Evolutionary conservation across 2,888 invertebrate species (phyloP).

Genomic region (Tanytarsus gracilentus): DNA sequence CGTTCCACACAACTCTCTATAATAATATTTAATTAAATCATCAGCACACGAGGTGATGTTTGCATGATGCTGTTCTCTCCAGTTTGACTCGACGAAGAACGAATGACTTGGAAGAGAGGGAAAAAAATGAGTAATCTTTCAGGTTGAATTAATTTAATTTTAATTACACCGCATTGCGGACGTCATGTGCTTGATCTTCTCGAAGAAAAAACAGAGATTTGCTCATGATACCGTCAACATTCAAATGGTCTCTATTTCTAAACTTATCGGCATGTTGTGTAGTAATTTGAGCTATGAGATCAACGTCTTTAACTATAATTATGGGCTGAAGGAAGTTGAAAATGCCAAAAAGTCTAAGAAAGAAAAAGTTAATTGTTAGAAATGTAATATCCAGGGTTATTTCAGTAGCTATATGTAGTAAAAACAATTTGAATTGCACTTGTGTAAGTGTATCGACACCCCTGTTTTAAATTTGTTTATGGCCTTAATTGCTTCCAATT

Average conservation of each 20-base stretch:
- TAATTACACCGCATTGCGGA: background rate
- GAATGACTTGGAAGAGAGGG: background rate
- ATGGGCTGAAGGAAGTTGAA: background rate
- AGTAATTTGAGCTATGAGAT: conserved; percentile 2
- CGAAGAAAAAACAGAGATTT: background rate
- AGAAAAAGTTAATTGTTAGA: no score
- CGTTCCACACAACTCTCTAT: background rate
- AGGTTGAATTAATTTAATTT: background rate
- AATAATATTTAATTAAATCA: background rate
- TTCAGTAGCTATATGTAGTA: no score
- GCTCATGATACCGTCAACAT: background rate
- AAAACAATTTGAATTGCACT: no score
- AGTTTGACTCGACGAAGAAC: background rate
- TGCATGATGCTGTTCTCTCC: background rate
- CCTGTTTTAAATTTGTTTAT: no score
- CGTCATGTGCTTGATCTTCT: background rate
- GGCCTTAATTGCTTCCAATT: no score
- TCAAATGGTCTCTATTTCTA: background rate
- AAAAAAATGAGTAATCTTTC: background rate
- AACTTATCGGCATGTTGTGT: background rate
- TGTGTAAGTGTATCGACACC: no score
- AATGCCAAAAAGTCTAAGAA: conserved; percentile 7
- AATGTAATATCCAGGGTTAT: no score
- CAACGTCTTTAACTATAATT: conserved; percentile 4
- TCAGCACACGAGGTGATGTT: background rate